These are phyloP conservation scores for Verasper variegatus DNA, from an alignment of 2,113 vertebrate species.

Conservation along the genomic window DNA sequence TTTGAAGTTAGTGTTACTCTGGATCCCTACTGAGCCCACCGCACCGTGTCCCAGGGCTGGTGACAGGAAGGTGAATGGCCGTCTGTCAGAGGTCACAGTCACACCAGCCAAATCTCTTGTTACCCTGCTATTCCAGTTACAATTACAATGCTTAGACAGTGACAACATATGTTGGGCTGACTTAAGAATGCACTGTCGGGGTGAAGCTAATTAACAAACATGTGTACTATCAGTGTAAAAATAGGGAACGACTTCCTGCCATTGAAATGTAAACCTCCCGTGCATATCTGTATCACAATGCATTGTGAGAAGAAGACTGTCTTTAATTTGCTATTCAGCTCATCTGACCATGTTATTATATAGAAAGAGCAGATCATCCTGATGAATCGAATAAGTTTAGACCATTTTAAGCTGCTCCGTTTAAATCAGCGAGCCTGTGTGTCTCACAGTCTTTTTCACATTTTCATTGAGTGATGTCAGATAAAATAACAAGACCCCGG, in stretches of 20 bases:
- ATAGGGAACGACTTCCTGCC: constrained; percentile 33
- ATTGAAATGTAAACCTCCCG: background rate
- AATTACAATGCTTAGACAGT: constrained; percentile 35
- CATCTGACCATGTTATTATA: background rate
- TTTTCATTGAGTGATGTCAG: constrained; percentile 52
- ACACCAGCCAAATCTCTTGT: constrained; percentile 42
- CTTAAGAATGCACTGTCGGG: constrained; percentile 7
- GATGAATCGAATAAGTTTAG: background rate
- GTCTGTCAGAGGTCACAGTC: constrained; percentile 40
- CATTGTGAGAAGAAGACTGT: background rate
- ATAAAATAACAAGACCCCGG: constrained; percentile 45
- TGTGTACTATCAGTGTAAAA: constrained; percentile 24
- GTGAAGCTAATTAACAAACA: constrained; percentile 30
- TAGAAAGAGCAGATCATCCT: background rate
- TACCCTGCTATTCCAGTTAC: constrained; percentile 34
- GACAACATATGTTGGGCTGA: constrained; percentile 23
- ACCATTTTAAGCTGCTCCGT: background rate
- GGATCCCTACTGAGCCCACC: constrained; percentile 19
- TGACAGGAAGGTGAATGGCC: constrained; percentile 48
- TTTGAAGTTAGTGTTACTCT: constrained; percentile 44
- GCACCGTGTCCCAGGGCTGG: background rate
- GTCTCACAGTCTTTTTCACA: constrained; percentile 37
- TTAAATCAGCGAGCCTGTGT: background rate
- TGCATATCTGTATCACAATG: constrained; percentile 8
- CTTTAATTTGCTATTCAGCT: background rate